Conservation (phyloP, 2,113 vertebrate species). For the Poeciliopsis occidentalis region DNA sequence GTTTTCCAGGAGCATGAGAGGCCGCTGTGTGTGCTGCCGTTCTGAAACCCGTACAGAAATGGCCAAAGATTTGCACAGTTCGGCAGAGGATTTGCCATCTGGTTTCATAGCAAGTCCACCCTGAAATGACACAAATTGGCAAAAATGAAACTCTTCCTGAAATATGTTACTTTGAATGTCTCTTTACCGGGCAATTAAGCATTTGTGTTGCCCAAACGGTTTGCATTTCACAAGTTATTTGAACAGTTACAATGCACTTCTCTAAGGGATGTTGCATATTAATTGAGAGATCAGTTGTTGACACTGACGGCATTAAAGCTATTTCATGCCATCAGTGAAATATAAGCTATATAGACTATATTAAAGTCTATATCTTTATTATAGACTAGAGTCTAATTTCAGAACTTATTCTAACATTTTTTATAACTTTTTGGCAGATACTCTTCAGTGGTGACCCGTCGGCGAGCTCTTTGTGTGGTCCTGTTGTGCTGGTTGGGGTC, state of each 20-base stretch:
- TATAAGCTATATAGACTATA: too few relatives aligned
- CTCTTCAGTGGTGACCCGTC: conserved; percentile 64
- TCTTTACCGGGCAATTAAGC: neutral
- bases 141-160: neutral
- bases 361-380: neutral
- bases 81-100: too few relatives aligned
- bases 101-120: neutral
- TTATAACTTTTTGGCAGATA: conserved; percentile 65
- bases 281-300: neutral
- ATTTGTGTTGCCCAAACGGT: neutral
- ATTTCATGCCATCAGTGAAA: neutral
- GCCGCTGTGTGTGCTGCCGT: neutral
- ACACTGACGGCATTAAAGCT: neutral
- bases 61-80: neutral
- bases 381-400: neutral
- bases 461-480: conserved; percentile 65
- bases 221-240: neutral
- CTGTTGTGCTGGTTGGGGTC: conserved; percentile 81
- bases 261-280: neutral
- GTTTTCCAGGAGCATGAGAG: too few relatives aligned
- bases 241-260: neutral
- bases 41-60: neutral
- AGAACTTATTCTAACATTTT: too few relatives aligned
- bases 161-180: neutral
- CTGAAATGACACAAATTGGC: neutral